Evolutionary conservation across 1,140 invertebrate genomes (phyloP), one percentile per base, ranked within the genome.

Genomic region (Zaprionus davidi): DNA sequence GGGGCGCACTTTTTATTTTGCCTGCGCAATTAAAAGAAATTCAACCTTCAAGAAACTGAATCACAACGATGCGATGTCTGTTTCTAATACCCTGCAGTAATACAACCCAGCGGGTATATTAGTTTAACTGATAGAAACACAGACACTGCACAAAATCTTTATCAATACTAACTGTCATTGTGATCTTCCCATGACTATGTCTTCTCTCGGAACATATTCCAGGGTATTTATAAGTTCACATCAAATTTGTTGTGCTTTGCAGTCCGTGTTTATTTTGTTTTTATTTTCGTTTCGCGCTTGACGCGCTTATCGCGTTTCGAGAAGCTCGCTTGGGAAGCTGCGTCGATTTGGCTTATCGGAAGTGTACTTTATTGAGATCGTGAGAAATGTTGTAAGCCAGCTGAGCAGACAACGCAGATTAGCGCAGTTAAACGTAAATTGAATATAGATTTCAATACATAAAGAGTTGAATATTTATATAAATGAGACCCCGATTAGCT

Each of bases 1-100:
- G 58, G 20, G 31, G 66, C 41, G 58, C 73, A 71, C 56, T 76
- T 74, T 56, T 46, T 44, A 15, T 79, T 76, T 64, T 73, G 53
- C 83, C 83, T 87, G 83, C 83, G 84, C 84, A 87, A 76, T 87
- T 87, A 72, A 84, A 88, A 81, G 71, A 87, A 88, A 81, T 76
- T 81, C 44, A 88, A 88, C 73, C 60, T 81, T 66, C 65, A 81
- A 68, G 80, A 87, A 82, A 87, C 68, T 87, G 60, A 87, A 87
- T 83, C 83, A 51, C 46, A 51, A 70, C 81, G 60, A 70, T 69
- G 11, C 15, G 53, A 34, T 28, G 46, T 51, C 46, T 51, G 46
- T 51, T 17, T 20, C 11, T 6, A 11, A 51, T 51, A 51, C 46
- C 46, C 46, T 51, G 46, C 11, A 22, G 12, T 22, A 1, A 24